Evolutionary conservation across 2,113 vertebrate genomes (phyloP).

Genomic region (Tachuris rubrigastra): DNA sequence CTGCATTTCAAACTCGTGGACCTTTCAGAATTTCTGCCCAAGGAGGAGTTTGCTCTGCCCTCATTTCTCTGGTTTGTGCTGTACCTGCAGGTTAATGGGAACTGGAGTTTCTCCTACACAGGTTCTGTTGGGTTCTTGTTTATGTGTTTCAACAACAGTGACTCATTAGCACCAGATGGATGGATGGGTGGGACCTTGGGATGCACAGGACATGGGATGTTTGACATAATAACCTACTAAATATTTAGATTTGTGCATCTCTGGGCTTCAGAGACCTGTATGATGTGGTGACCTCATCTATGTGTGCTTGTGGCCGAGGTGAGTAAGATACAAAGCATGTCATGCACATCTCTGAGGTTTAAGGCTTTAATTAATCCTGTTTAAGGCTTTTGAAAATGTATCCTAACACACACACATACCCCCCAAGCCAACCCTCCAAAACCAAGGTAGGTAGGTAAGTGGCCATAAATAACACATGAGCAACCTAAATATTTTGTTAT

Average conservation of each 20-base stretch:
- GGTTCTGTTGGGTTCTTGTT: not conserved
- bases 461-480: not conserved
- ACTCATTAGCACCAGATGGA: not conserved
- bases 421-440: not conserved
- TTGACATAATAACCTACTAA: not conserved
- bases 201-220: not conserved
- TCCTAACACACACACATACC: not conserved
- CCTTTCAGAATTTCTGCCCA: not conserved
- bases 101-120: not conserved
- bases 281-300: not conserved
- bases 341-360: not conserved
- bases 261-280: not conserved
- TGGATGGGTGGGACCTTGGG: not conserved
- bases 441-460: not conserved
- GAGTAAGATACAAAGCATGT: not conserved
- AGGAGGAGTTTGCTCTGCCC: not conserved
- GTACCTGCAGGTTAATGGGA: not conserved
- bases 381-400: not conserved
- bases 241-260: not conserved
- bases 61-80: accelerated
- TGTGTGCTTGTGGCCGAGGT: not conserved
- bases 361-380: not conserved
- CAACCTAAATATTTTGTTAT: not conserved
- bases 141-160: accelerated
- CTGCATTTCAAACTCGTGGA: not conserved